Evolutionary conservation across 2,113 vertebrate species (phyloP).

Genomic region (Alosa alosa): DNA sequence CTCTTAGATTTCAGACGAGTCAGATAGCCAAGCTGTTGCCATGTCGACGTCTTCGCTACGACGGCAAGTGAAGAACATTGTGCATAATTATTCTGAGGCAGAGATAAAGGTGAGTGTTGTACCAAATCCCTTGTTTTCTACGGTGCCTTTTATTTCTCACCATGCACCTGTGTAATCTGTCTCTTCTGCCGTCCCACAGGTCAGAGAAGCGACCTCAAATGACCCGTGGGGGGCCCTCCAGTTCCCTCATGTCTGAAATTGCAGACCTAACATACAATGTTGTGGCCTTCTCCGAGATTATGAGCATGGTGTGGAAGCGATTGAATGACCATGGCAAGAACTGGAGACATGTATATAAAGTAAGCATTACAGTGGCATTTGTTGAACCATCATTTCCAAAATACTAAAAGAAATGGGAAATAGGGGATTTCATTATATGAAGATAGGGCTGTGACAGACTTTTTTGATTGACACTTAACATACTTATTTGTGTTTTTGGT

Average conservation of each 20-base stretch:
- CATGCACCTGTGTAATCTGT: neutral
- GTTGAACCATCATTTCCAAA: neutral
- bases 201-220: slow-evolving; percentile 86
- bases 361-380: slow-evolving; percentile 47
- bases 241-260: slow-evolving; percentile 90
- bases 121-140: neutral
- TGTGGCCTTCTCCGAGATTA: slow-evolving; percentile 89
- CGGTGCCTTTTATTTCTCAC: neutral
- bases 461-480: no score
- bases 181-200: slow-evolving; percentile 49
- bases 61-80: slow-evolving; percentile 91
- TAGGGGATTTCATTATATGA: no score
- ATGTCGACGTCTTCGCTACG: slow-evolving; percentile 90
- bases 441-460: no score
- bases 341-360: slow-evolving; percentile 92
- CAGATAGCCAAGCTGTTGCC: slow-evolving; percentile 71
- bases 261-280: slow-evolving; percentile 91
- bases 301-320: slow-evolving; percentile 93
- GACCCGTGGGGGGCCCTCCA: slow-evolving; percentile 90
- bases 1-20: slow-evolving; percentile 62
- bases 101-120: slow-evolving; percentile 83
- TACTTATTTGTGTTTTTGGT: no score
- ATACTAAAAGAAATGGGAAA: no score
- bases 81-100: slow-evolving; percentile 91
- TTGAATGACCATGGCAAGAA: slow-evolving; percentile 92